These are phyloP conservation scores for Dendrocopos noguchii DNA, from an alignment of 2,113 vertebrate species.

Conservation along the genomic window DNA sequence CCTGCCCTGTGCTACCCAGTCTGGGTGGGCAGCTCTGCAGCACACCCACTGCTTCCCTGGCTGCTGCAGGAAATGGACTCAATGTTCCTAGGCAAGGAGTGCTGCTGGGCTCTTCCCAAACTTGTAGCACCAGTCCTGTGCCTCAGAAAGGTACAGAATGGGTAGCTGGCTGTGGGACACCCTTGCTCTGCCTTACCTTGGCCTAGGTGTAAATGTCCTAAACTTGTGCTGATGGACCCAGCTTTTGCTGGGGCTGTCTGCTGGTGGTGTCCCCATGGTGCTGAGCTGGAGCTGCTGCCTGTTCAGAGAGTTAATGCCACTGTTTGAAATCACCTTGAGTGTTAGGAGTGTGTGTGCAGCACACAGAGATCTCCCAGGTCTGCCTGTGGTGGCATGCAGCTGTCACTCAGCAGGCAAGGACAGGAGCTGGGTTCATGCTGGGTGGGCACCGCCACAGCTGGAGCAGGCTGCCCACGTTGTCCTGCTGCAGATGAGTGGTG, in stretches of 20 bases:
- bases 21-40: fast-evolving
- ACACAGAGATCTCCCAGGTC: fast-evolving
- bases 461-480: fast-evolving
- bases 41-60: fast-evolving
- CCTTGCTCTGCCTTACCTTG: neutral
- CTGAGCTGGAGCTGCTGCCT: neutral
- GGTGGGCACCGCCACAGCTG: fast-evolving
- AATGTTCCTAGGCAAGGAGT: fast-evolving
- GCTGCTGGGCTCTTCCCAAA: neutral
- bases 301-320: too few species aligned
- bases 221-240: too few species aligned
- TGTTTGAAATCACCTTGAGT: neutral
- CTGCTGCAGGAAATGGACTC: fast-evolving
- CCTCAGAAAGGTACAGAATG: fast-evolving
- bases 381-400: fast-evolving
- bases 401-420: neutral
- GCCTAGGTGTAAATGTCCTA: too few species aligned
- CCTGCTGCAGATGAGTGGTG: fast-evolving
- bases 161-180: fast-evolving
- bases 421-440: neutral
- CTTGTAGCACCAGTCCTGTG: fast-evolving
- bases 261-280: neutral
- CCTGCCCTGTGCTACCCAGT: fast-evolving
- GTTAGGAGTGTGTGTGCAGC: fast-evolving
- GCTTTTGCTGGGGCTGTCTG: too few species aligned